Base-by-base conservation (phyloP, 37 sponge, comb jelly and placozoan genomes). In the Haliclona indistincta region DNA sequence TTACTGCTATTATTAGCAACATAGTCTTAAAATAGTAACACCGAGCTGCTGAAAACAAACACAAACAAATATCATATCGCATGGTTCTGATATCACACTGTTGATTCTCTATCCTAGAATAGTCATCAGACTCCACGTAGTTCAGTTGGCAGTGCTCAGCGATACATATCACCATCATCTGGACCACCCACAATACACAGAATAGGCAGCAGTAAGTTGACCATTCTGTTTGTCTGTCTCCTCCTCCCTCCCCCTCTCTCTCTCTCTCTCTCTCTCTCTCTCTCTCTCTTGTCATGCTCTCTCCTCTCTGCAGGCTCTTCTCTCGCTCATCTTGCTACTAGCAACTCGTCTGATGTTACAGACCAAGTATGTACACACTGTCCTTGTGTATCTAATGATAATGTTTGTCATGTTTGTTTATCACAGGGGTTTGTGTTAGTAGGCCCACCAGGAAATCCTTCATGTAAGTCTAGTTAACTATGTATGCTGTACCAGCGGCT, bases 351-450 rank as follows among this genome's bases (percentile, higher is more conserved):
- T 15, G 75, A 82, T 25, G 40, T 82, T 42, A 82, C 83, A 33
- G 83, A 82, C 1, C 75, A 82, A 30, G 83, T 82, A 55, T 55
- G 67, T 61, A 4, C 22, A 23, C 2, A 17, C 4, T 20, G 6
- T 47, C 30, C 6, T 5, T 70, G 53, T 45, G 5, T 32, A 42
- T 56, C 47, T 6, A n/a, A n/a, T n/a, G n/a, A n/a, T n/a, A n/a
- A n/a, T n/a, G 34, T 42, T 20, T 26, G 17, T n/a, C n/a, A 53
- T 10, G 4, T 73, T n/a, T 25, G 37, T 73, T 33, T 1, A 40
- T 80, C 20, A 23, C 66, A 82, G 83, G 83, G 83, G 44, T 82
- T 82, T 54, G 73, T 82, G 29, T 32, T 82, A 54, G 83, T 82
- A 1, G 83, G 66, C 28, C 28, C 44, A 28, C 83, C 83, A 10